Conservation (phyloP, 2,113 vertebrate species). For the Daphoenositta chrysoptera region DNA sequence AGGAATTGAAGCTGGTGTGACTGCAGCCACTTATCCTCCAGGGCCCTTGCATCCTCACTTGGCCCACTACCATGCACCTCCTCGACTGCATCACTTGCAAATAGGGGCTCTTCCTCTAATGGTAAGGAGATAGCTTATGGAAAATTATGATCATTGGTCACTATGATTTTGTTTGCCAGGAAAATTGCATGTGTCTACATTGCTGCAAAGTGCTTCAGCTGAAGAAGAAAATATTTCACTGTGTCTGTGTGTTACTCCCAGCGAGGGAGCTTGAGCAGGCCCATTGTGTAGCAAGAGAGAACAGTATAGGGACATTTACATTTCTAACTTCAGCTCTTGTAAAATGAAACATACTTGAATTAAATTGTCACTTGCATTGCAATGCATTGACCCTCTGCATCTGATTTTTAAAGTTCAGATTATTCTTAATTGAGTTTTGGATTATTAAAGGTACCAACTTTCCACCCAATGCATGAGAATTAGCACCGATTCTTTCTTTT, state of each 20-base stretch:
- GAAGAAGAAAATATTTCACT: background rate
- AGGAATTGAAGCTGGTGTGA: slow-evolving; percentile 94
- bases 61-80: slow-evolving; percentile 93
- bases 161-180: background rate
- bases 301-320: background rate
- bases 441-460: background rate
- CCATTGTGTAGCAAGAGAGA: background rate
- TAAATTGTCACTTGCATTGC: slow-evolving; percentile 36
- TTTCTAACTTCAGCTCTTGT: slow-evolving; percentile 31
- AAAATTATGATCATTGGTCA: background rate
- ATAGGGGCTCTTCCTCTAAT: slow-evolving; percentile 88
- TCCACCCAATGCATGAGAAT: background rate
- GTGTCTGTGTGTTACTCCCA: background rate
- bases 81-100: slow-evolving; percentile 95
- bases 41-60: slow-evolving; percentile 94
- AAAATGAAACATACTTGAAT: background rate
- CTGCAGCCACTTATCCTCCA: slow-evolving; percentile 89
- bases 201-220: background rate
- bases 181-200: background rate
- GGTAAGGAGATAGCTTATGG: slow-evolving; percentile 75
- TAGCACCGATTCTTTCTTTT: background rate
- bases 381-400: slow-evolving; percentile 75
- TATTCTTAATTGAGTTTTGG: background rate
- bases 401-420: slow-evolving; percentile 58
- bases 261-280: background rate